Evolutionary conservation across 1,140 invertebrate species (phyloP), one percentile per base, ranked within the genome.

Genomic region (Drosophila nigrodunni): DNA sequence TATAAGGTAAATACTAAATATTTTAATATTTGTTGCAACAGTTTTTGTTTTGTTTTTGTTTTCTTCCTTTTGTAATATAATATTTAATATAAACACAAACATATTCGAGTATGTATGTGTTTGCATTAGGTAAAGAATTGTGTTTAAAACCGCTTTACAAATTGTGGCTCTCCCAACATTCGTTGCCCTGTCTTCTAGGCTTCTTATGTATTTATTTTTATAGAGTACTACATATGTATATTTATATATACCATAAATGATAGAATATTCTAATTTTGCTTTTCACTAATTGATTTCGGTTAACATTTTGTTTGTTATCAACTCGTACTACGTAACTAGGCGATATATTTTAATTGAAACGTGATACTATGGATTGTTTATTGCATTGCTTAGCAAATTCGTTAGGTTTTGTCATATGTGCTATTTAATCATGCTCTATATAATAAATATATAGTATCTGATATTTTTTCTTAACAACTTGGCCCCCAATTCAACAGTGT

Each of bases 351-450:
- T 74, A 77, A 75, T 82, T 55, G 70, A 21, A 78, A 75, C 70
- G 82, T 80, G 44, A 85, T 78, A 75, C 78, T 77, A 71, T 77
- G 77, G 74, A 72, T 87, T 82, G 57, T 65, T 78, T 91, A 79
- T 89, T 91, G 83, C 88, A 79, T 89, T 90, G 77, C 80, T 79
- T 70, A 89, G 90, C 90, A 91, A 91, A 91, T 90, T 91, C 90
- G 90, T 91, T 91, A 91, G 73, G 67, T 57, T 54, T 77, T 66
- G 64, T 71, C n/a, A 66, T 60, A 43, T 54, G 59, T 77, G 57
- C 52, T 71, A 64, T 61, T 30, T 54, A 25, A 43, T 43, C 37
- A 10, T 39, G 62, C 35, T 65, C 8, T 66, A 30, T 61, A 41
- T 64, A 44, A 15, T 70, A 62, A 57, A 49, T 66, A 37, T 78